Evolutionary conservation across 2,888 invertebrate species (phyloP).

Genomic region (Ophonus ardosiacus): DNA sequence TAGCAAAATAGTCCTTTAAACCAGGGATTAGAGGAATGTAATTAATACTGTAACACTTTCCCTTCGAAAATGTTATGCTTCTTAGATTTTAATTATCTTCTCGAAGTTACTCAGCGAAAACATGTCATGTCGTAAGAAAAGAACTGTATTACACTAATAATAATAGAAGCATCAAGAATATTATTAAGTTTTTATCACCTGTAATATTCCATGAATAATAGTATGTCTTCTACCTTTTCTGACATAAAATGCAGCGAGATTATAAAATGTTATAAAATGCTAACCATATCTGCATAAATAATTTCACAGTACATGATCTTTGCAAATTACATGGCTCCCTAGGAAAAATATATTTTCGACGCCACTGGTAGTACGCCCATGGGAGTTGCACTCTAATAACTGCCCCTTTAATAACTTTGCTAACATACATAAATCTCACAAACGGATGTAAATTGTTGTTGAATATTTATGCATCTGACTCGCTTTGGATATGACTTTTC

Average conservation of each 20-base stretch:
- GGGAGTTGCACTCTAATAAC: constrained; percentile 19
- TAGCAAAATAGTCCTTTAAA: too few species aligned
- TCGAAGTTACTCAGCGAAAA: neutral
- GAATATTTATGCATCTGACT: neutral
- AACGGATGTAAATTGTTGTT: neutral
- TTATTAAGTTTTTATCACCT: neutral
- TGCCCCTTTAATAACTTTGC: neutral
- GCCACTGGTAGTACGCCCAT: constrained; percentile 9
- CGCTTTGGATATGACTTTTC: neutral
- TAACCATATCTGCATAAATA: constrained; percentile 25
- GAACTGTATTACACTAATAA: too few species aligned
- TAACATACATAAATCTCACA: neutral
- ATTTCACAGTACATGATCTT: constrained; percentile 31
- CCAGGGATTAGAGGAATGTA: too few species aligned
- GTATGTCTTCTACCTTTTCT: neutral
- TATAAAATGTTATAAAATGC: neutral
- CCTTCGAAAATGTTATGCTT: too few species aligned
- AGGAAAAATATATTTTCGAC: constrained; percentile 14
- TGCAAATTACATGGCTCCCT: constrained; percentile 23
- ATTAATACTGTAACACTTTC: too few species aligned
- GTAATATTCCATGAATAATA: neutral
- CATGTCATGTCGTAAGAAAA: neutral
- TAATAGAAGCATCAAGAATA: neutral
- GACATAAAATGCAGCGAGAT: neutral
- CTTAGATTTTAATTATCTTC: too few species aligned